Conservation (phyloP, 1,140 invertebrate species). For the Neodiprion fabricii region DNA sequence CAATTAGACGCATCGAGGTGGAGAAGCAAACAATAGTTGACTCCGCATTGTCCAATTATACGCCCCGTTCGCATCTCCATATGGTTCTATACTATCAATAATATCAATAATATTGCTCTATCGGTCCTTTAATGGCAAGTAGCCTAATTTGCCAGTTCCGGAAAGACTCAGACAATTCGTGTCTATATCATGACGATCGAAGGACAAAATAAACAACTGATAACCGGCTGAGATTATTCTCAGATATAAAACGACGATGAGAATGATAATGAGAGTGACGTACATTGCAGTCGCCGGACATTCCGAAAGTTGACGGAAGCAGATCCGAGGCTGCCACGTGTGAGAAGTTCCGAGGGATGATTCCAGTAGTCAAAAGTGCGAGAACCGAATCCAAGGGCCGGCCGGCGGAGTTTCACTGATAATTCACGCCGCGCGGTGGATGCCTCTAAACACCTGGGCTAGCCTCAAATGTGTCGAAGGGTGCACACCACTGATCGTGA, state of each 20-base stretch:
- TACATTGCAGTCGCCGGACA: constrained; percentile 47
- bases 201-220: too few relatives aligned
- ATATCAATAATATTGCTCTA: too few relatives aligned
- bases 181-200: too few relatives aligned
- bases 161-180: too few relatives aligned
- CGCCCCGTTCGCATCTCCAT: too few relatives aligned
- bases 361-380: background rate
- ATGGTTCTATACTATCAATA: too few relatives aligned
- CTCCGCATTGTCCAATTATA: too few relatives aligned
- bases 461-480: background rate
- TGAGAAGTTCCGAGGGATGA: background rate
- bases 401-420: background rate
- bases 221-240: too few relatives aligned
- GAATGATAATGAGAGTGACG: constrained; percentile 26
- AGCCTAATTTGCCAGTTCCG: too few relatives aligned
- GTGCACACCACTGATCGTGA: constrained; percentile 21
- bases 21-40: too few relatives aligned
- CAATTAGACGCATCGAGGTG: too few relatives aligned
- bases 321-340: constrained; percentile 4
- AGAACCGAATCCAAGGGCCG: background rate
- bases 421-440: background rate
- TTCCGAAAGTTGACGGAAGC: constrained; percentile 28
- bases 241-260: background rate
- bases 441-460: background rate
- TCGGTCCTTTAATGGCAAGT: too few relatives aligned